Conservation (phyloP, 2,797 vertebrate genomes). For the Sebastes ruberrimus region DNA sequence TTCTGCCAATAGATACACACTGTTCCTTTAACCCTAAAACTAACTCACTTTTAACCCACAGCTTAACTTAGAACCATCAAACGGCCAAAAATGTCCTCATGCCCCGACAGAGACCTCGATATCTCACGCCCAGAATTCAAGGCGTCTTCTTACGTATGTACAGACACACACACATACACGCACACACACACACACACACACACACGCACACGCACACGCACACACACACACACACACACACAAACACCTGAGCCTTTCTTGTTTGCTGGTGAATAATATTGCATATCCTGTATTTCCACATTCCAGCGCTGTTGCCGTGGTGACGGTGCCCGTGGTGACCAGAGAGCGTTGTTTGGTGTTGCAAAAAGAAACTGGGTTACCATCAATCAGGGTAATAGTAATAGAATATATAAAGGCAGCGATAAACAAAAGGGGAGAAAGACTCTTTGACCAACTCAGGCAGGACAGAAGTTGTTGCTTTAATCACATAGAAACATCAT, state of each 20-base stretch:
- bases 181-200: too few species aligned
- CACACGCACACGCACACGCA: too few species aligned
- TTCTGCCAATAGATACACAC: too few species aligned
- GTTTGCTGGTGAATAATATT: conserved; percentile 58
- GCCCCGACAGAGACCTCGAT: too few species aligned
- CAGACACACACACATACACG: too few species aligned
- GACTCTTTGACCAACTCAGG: neutral
- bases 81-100: too few species aligned
- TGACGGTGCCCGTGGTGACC: neutral
- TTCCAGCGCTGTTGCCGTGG: conserved; percentile 55
- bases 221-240: neutral
- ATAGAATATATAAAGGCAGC: neutral
- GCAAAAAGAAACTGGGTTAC: neutral
- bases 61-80: too few species aligned
- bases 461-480: neutral
- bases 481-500: neutral
- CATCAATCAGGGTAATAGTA: neutral
- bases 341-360: conserved; percentile 2
- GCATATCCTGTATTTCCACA: conserved; percentile 68
- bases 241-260: conserved; percentile 1
- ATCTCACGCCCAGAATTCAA: too few species aligned
- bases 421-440: neutral
- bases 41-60: too few species aligned
- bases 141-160: too few species aligned
- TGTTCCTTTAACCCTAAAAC: too few species aligned